Conservation (phyloP, 2,797 vertebrate genomes). For the Chelon labrosus region DNA sequence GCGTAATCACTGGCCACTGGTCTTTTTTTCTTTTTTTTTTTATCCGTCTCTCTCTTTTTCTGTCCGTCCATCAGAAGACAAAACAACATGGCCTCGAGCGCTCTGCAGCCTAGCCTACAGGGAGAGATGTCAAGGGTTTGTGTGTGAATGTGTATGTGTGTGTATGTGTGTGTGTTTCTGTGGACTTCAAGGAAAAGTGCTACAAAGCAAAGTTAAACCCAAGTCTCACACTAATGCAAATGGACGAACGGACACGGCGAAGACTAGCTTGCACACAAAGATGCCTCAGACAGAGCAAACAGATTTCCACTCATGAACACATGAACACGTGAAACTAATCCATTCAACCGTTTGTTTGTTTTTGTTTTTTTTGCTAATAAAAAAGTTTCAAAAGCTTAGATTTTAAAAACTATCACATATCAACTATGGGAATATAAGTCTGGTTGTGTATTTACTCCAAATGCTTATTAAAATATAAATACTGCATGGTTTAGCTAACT, state of each 20-base stretch:
- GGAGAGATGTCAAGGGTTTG: slow-evolving; percentile 68
- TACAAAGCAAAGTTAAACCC: slow-evolving; percentile 63
- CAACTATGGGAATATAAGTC: not conserved
- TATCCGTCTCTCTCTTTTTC: slow-evolving; percentile 35
- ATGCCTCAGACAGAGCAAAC: slow-evolving; percentile 28
- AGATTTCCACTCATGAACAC: slow-evolving; percentile 1
- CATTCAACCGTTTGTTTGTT: not conserved
- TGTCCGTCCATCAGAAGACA: slow-evolving; percentile 80
- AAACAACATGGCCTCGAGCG: slow-evolving; percentile 81
- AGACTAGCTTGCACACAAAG: slow-evolving; percentile 41
- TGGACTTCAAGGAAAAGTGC: slow-evolving; percentile 56
- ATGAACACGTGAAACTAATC: slow-evolving; percentile 15
- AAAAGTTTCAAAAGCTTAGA: not conserved
- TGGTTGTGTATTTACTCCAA: not conserved
- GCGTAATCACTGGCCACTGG: slow-evolving; percentile 71
- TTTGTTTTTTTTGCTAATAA: not conserved
- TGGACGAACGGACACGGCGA: slow-evolving; percentile 40
- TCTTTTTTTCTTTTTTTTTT: slow-evolving; percentile 50
- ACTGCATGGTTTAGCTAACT: not conserved
- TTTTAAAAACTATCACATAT: not conserved
- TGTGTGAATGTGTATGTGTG: slow-evolving; percentile 21
- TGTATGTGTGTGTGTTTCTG: slow-evolving; percentile 16
- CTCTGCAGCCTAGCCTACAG: slow-evolving; percentile 75
- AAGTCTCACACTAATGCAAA: slow-evolving; percentile 61
- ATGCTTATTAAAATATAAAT: slow-evolving; percentile 2